Evolutionary conservation across 2,797 vertebrate species (phyloP).

Genomic region (Euthynnus affinis): DNA sequence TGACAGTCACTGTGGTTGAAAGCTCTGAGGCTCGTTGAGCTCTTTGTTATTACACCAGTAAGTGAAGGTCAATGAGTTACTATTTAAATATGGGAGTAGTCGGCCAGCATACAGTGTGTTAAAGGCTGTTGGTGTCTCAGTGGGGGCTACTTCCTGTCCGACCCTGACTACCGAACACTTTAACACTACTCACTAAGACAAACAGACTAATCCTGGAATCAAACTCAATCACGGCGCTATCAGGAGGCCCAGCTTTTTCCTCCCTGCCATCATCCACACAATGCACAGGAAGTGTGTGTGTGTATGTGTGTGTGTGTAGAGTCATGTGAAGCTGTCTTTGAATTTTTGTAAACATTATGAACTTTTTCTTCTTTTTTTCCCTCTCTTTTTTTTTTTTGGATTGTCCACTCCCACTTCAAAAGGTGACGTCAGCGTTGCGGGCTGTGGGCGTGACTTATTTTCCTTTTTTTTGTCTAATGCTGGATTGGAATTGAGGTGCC

Average conservation of each 20-base stretch:
- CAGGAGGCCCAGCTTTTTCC: constrained; percentile 83
- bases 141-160: constrained; percentile 64
- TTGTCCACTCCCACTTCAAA: not conserved
- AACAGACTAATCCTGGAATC: constrained; percentile 77
- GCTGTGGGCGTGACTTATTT: not conserved
- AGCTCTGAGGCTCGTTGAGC: too few species aligned
- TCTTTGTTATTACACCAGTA: not conserved
- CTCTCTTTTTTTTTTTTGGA: not conserved
- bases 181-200: constrained; percentile 55
- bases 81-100: constrained; percentile 31
- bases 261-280: constrained; percentile 71
- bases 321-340: constrained; percentile 6
- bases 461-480: constrained; percentile 7
- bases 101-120: constrained; percentile 17
- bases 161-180: constrained; percentile 58
- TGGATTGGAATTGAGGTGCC: constrained; percentile 32
- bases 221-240: constrained; percentile 68
- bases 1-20: too few species aligned
- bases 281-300: constrained; percentile 78
- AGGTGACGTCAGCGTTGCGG: too few species aligned
- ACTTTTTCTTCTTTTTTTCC: constrained; percentile 15
- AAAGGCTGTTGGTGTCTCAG: constrained; percentile 37
- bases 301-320: constrained; percentile 15
- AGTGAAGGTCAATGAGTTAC: constrained; percentile 26
- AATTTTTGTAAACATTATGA: constrained; percentile 11